Percentiles rank a stretch among this genome's conserved stretches.
phyloP scores from a whole-genome alignment of 2,797 vertebrate species.

The Bovichtus variegatus region DNA sequence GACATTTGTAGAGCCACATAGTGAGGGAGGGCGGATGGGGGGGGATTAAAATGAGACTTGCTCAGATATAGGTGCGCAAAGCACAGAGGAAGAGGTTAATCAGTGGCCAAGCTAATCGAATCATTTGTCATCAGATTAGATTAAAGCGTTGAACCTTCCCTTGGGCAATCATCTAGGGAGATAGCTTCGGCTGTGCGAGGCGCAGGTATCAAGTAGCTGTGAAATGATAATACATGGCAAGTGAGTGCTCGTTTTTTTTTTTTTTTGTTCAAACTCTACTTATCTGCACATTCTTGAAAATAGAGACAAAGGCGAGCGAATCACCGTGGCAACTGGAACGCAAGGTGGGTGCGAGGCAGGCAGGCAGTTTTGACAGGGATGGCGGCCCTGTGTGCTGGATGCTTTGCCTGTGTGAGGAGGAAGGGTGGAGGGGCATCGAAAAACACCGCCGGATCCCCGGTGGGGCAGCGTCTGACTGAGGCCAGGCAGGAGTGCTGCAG shows the following conservation, averaged over 20 bases:
- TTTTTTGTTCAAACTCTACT: slow-evolving; percentile 48
- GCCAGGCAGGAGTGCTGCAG: slow-evolving; percentile 67
- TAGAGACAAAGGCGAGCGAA: slow-evolving; percentile 32
- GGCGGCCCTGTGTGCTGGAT: slow-evolving; percentile 3
- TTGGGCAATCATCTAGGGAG: slow-evolving; percentile 42
- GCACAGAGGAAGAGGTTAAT: slow-evolving; percentile 74
- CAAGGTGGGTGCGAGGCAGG: slow-evolving; percentile 31
- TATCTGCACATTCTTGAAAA: slow-evolving; percentile 45
- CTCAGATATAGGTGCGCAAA: slow-evolving; percentile 56
- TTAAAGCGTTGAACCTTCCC: slow-evolving; percentile 73
- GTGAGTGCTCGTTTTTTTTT: slow-evolving; percentile 46
- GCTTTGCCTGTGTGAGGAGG: neutral
- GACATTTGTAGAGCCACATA: slow-evolving; percentile 64
- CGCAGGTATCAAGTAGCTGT: slow-evolving; percentile 49
- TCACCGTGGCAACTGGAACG: slow-evolving; percentile 50
- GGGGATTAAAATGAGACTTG: slow-evolving; percentile 32
- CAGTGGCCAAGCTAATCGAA: slow-evolving; percentile 69
- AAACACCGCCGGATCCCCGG: slow-evolving; percentile 24
- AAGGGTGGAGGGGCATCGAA: neutral
- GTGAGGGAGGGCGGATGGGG: neutral
- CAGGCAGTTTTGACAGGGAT: slow-evolving; percentile 16
- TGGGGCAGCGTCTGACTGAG: slow-evolving; percentile 50
- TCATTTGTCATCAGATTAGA: slow-evolving; percentile 78
- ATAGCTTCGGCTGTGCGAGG: slow-evolving; percentile 34
- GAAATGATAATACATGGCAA: slow-evolving; percentile 49